Conservation (phyloP, 2,888 invertebrate genomes). For the Epirrhoe alternata region DNA sequence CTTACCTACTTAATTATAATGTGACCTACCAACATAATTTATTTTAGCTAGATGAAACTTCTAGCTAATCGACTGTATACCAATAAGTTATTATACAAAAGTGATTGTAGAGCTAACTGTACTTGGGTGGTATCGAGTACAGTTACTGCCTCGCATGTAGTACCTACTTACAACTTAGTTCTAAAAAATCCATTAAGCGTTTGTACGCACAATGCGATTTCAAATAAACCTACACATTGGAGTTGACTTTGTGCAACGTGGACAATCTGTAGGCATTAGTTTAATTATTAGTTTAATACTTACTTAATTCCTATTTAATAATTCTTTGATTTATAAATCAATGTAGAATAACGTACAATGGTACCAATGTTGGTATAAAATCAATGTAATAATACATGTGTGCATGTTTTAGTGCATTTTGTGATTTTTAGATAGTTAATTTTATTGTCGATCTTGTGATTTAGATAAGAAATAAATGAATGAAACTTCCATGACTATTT, state of each 20-base stretch:
- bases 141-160: slow-evolving; percentile 74
- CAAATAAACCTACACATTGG: slow-evolving; percentile 49
- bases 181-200: slow-evolving; percentile 45
- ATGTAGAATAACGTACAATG: slow-evolving; percentile 67
- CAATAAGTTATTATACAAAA: slow-evolving; percentile 52
- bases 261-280: slow-evolving; percentile 69
- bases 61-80: slow-evolving; percentile 24
- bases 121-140: slow-evolving; percentile 57
- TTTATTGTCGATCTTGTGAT: slow-evolving; percentile 84
- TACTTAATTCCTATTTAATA: slow-evolving; percentile 50
- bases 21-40: slow-evolving; percentile 5
- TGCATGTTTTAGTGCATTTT: slow-evolving; percentile 86
- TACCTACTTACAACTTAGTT: slow-evolving; percentile 40
- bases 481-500: slow-evolving; percentile 56
- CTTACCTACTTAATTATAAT: neutral
- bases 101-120: slow-evolving; percentile 74
- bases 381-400: slow-evolving; percentile 78
- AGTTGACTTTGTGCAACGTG: slow-evolving; percentile 58
- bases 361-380: slow-evolving; percentile 80
- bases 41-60: slow-evolving; percentile 4
- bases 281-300: slow-evolving; percentile 59
- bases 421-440: slow-evolving; percentile 85
- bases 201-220: slow-evolving; percentile 54
- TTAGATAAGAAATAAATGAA: slow-evolving; percentile 77
- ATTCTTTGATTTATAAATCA: slow-evolving; percentile 59